Base-by-base conservation (phyloP, 2,113 vertebrate genomes). In the Dendrocopos noguchii region DNA sequence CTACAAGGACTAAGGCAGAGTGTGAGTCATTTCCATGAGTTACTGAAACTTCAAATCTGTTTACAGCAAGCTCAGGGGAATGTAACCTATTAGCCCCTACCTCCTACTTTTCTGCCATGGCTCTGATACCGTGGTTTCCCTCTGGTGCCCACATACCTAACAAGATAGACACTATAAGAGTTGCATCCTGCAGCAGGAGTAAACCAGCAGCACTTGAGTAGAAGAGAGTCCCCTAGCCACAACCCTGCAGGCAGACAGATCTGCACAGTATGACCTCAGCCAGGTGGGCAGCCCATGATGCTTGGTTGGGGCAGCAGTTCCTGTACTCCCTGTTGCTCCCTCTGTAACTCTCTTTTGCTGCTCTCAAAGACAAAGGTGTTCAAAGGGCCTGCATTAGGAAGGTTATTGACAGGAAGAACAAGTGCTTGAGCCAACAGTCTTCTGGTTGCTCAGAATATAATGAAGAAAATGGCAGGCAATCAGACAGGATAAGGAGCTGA, bases 281-380 rank as follows among this genome's bases (percentile, higher is more conserved):
- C 1, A 0, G 4, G 5, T 1, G 2, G 33, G 28, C 65, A 77
- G 74, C 64, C 27, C 1, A 1, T 1, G 57, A 29, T 20, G 67
- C 70, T 70, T 5, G 2, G 31, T 12, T 56, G 57, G 29, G 71
- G 50, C 31, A 82, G 66, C 0, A 0, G 68, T 29, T 76, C 19
- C 50, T 1, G 2, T 0, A 0, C 10, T 73, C 27, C 39, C 10
- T 39, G 39, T 39, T 39, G 39, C 39, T 39, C 39, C 39, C 39
- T 39, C 39, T 39, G 39, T 10, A 39, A 39, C 39, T 10, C 36
- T 66, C 34, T 46, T 52, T 59, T 55, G 19, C 1, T 65, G 10
- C 44, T 61, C 33, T 46, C 66, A 39, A 10, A 74, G 64, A 8
- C 44, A 66, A 60, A 63, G 12, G 3, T 3, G 2, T 61, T 57